phyloP scores from a whole-genome alignment of 2,113 vertebrate species.

The Nyctereutes procyonoides region DNA sequence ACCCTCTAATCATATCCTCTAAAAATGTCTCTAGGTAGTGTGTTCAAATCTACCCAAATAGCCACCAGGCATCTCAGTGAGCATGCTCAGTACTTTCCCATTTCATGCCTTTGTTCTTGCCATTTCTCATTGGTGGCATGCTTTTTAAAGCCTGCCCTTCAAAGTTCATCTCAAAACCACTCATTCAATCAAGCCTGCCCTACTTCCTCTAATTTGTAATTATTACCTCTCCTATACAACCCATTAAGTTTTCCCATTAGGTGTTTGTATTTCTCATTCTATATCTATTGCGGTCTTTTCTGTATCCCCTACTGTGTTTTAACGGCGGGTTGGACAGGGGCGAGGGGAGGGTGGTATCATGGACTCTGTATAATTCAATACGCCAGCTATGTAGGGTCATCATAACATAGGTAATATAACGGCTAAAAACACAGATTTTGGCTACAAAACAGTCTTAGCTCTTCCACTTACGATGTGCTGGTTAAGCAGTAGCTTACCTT shows the following conservation, averaged over 20 bases:
- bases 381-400: neutral
- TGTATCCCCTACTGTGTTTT: neutral
- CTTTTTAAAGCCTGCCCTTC: neutral
- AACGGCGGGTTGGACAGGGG: neutral
- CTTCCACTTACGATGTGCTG: neutral
- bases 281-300: neutral
- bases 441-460: neutral
- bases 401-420: neutral
- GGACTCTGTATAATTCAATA: neutral
- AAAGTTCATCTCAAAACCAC: neutral
- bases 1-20: neutral
- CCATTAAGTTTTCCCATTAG: neutral
- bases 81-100: neutral
- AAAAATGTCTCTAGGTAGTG: neutral
- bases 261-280: neutral
- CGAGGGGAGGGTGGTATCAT: fast-evolving
- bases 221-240: neutral
- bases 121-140: neutral
- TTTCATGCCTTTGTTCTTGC: neutral
- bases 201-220: neutral
- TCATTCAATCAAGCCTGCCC: neutral
- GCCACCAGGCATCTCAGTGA: neutral
- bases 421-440: slow-evolving; percentile 19
- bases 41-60: neutral
- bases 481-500: neutral